Percentiles rank a stretch among this genome's conserved stretches.
These are phyloP conservation scores for Aporophyla nigra DNA, from an alignment of 2,888 invertebrate genomes.

Conservation along the genomic window DNA sequence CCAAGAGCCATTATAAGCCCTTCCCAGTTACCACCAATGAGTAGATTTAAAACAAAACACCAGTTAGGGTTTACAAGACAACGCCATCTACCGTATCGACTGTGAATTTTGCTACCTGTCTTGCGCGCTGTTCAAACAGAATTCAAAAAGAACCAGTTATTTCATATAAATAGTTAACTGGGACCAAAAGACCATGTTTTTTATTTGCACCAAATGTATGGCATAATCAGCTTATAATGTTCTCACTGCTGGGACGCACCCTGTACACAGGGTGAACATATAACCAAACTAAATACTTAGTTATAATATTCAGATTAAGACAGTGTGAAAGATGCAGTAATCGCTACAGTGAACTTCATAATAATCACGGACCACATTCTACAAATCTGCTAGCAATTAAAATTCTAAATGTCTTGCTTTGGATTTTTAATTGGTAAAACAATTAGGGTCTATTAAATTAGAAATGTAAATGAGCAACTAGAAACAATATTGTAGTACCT, in stretches of 20 bases:
- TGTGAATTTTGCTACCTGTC: constrained; percentile 56
- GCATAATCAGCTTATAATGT: too few species aligned
- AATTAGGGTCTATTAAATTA: constrained; percentile 38
- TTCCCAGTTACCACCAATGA: constrained; percentile 8
- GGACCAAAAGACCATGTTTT: neutral
- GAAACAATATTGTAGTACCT: neutral
- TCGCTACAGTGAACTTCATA: constrained; percentile 33
- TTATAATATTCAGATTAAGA: constrained; percentile 5
- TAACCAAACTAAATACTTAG: constrained; percentile 16
- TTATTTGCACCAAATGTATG: neutral
- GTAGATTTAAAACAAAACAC: constrained; percentile 20
- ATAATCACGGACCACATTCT: constrained; percentile 3
- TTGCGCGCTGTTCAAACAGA: constrained; percentile 45
- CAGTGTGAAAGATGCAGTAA: neutral
- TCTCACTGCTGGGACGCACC: too few species aligned
- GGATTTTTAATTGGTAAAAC: constrained; percentile 25
- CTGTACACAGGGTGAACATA: neutral
- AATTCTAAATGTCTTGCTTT: constrained; percentile 44
- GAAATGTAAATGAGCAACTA: constrained; percentile 13
- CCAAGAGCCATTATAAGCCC: neutral
- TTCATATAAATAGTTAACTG: neutral
- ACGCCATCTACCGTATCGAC: constrained; percentile 70
- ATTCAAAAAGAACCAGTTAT: neutral
- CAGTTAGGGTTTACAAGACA: constrained; percentile 30
- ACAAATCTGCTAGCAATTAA: constrained; percentile 22